phyloP scores from a whole-genome alignment of 2,797 vertebrate species.

The Squalus acanthias region DNA sequence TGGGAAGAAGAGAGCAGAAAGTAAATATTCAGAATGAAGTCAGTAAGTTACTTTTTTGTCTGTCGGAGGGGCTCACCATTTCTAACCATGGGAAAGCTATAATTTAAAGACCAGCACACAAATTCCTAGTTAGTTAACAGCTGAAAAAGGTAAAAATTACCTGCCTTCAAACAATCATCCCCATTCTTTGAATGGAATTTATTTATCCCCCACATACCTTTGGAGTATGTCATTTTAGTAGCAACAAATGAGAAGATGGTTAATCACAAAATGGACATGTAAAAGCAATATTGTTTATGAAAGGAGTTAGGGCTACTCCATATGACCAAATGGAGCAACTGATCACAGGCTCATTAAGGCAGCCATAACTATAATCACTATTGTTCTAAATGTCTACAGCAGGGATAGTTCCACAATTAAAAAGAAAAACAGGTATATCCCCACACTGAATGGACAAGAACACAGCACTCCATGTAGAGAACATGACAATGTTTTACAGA shows the following conservation, averaged over 20 bases:
- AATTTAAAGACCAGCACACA: not conserved
- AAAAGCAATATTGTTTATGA: not conserved
- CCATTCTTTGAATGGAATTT: not conserved
- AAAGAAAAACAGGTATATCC: not conserved
- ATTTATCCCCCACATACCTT: not conserved
- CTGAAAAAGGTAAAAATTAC: not conserved
- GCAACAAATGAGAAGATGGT: not conserved
- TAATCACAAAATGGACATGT: not conserved
- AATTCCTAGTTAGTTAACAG: not conserved
- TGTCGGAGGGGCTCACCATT: not conserved
- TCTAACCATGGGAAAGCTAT: not conserved
- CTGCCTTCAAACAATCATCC: not conserved
- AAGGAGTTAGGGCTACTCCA: not conserved
- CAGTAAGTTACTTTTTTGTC: not conserved
- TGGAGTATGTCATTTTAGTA: not conserved
- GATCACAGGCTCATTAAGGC: not conserved
- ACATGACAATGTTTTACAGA: not conserved
- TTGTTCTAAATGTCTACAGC: not conserved
- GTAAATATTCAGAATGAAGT: conserved; percentile 16
- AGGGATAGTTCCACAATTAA: not conserved
- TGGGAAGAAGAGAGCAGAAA: not conserved
- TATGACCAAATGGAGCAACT: not conserved
- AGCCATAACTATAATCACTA: not conserved
- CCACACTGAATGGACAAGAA: not conserved
- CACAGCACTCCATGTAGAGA: not conserved